Evolutionary conservation across 2,113 vertebrate genomes (phyloP), one percentile per base, ranked within the genome.

Genomic region (Phrynosoma blainvillii): DNA sequence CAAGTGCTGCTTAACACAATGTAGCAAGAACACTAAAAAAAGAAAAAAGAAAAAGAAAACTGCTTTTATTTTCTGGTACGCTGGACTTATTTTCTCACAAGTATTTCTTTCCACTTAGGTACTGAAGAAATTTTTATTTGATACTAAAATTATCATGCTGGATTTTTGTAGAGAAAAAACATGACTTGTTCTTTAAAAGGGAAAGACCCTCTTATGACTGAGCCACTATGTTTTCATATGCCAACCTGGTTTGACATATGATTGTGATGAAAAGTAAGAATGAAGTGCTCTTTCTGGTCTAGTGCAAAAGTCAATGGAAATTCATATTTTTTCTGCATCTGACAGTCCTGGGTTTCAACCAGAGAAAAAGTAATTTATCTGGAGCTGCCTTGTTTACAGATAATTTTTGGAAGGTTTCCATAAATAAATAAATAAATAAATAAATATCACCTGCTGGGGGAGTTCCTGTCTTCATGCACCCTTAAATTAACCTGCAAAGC

Each of bases 41-140:
- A 23, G 62, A 14, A 40, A 14, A n/a, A 27, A n/a, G 42, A 52
- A 79, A 79, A 79, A 30, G 21, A 1, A 78, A 78, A 27, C 76
- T 30, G 76, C 42, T 52, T 52, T 78, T 79, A 81, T 84, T 77
- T 73, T 86, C 36, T n/a, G 40, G 27, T 8, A n/a, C 10, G 23
- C 23, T 25, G 27, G 27, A 90, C 27, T 42, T 66, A 36, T 47
- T 86, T 74, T 40, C 76, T 11, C 74, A 62, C 76, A 91, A 78
- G 16, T 90, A 84, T 0, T 91, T 47, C 16, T 36, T 88, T 86
- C 87, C 47, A 81, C 40, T 59, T 40, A 7, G 65, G 27, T 16
- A 11, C 25, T 76, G 7, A 40, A 25, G 12, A 56, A 2, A 75
- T 13, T 30, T 62, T 6, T 25, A 36, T 59, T 84, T 59, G 23